Evolutionary conservation across 2,888 invertebrate genomes (phyloP).

Genomic region (Diarsia rubi): DNA sequence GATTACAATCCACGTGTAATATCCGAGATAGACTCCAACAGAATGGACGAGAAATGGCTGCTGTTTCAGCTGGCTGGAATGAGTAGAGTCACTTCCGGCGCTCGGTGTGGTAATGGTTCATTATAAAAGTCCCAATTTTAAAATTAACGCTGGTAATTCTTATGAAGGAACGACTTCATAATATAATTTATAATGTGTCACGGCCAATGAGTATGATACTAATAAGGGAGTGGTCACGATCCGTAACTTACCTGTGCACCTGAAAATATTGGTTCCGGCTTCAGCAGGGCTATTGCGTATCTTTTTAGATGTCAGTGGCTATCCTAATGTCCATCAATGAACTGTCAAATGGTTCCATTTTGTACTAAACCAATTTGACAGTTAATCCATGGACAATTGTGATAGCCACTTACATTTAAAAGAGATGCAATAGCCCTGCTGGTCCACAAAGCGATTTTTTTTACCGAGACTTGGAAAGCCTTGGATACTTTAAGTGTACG

Average conservation of each 20-base stretch:
- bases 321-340: too few species aligned
- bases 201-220: too few species aligned
- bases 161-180: neutral
- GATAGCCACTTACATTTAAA: too few species aligned
- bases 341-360: too few species aligned
- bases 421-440: too few species aligned
- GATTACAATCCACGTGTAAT: conserved; percentile 90
- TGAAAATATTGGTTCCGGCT: neutral
- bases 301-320: too few species aligned
- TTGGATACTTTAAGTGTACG: neutral
- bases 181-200: neutral
- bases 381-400: too few species aligned
- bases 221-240: too few species aligned
- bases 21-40: conserved; percentile 93
- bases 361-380: too few species aligned
- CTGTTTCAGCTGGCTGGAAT: conserved; percentile 86
- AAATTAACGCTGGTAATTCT: conserved; percentile 31
- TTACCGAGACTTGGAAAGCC: neutral
- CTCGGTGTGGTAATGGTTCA: conserved; percentile 72
- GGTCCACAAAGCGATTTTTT: neutral
- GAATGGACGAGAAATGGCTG: conserved; percentile 92
- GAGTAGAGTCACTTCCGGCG: conserved; percentile 85
- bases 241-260: too few species aligned
- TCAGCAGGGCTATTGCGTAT: too few species aligned
- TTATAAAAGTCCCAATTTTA: conserved; percentile 44